Evolutionary conservation across 2,888 invertebrate genomes (phyloP), one percentile per base, ranked within the genome.

Genomic region (Cephus pygmeus): DNA sequence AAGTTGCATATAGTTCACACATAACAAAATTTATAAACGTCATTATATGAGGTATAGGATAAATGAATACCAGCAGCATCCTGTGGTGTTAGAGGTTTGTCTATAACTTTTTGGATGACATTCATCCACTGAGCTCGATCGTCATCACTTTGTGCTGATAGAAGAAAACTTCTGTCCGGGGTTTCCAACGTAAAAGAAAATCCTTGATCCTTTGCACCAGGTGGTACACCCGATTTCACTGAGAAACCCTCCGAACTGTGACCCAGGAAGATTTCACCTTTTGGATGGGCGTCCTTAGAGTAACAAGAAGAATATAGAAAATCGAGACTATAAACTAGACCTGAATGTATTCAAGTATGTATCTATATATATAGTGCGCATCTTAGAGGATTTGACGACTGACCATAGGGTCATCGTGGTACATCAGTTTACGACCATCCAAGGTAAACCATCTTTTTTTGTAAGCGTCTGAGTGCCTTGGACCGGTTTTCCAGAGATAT

Each of bases 341-440:
- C 56, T 56, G 23, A 23, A 56, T 56, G 56, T 23, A 23, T 56
- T 56, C 1, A 56, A 56, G 2, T 56, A 56, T 23, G 40, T 56
- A 9, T 23, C 2, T 23, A 34, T 35, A 11, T 34, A 40, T 15
- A 40, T 56, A 23, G 9, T 23, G 56, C 6, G 9, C 9, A 6
- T 56, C 9, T 9, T 23, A 56, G 56, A 56, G 23, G 9, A 56
- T 56, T 23, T 6, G 23, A 23, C 23, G 73, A 85, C 89, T 87
- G 88, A 94, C 94, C 90, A 97, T 92, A 1, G 96, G 96, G 87
- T 97, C 96, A 88, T 97, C 96, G 87, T 97, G 97, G 88, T 98
- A 98, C 97, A 97, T 97, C n/a, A 98, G 92, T 90, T 97, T 97
- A 82, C 98, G 94, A 86, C 96, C 95, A 86, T 97, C 97, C 73